Conservation (phyloP, 2,797 vertebrate genomes). For the Kryptopterus vitreolus region DNA sequence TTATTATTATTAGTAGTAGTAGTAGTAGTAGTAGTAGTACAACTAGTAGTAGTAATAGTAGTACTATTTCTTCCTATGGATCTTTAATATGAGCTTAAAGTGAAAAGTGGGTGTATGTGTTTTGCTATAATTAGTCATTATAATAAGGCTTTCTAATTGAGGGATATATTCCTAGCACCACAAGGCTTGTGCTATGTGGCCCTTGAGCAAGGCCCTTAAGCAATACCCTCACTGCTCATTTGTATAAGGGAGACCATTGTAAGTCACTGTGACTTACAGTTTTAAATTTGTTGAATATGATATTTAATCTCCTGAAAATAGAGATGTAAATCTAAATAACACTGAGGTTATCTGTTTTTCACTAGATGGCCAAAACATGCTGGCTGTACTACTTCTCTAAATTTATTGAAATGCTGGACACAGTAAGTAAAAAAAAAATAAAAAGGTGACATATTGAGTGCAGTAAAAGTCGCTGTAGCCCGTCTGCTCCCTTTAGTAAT, state of each 20-base stretch:
- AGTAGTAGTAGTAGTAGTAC: not conserved
- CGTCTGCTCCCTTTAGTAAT: conserved; percentile 17
- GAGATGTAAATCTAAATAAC: not conserved
- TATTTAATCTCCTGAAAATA: not conserved
- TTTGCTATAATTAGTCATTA: not conserved
- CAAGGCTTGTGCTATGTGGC: too few relatives aligned
- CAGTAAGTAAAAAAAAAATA: conserved; percentile 79
- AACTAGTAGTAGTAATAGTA: not conserved
- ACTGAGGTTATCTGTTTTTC: conserved; percentile 46
- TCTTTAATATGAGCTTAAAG: not conserved
- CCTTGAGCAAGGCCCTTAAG: too few relatives aligned
- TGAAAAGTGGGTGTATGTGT: not conserved
- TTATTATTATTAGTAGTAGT: not conserved
- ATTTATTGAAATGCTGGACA: conserved; percentile 95
- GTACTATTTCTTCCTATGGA: not conserved
- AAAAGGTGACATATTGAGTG: not conserved
- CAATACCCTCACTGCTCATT: too few relatives aligned
- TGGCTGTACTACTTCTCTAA: conserved; percentile 98
- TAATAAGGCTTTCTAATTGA: too few relatives aligned
- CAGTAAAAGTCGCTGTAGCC: not conserved
- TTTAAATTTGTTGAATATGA: not conserved
- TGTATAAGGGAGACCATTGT: too few relatives aligned
- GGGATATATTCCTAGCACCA: too few relatives aligned
- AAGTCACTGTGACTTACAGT: too few relatives aligned
- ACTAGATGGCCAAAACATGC: conserved; percentile 89